Base-by-base conservation (phyloP, 2,888 invertebrate genomes). In the Artemia sinica region DNA sequence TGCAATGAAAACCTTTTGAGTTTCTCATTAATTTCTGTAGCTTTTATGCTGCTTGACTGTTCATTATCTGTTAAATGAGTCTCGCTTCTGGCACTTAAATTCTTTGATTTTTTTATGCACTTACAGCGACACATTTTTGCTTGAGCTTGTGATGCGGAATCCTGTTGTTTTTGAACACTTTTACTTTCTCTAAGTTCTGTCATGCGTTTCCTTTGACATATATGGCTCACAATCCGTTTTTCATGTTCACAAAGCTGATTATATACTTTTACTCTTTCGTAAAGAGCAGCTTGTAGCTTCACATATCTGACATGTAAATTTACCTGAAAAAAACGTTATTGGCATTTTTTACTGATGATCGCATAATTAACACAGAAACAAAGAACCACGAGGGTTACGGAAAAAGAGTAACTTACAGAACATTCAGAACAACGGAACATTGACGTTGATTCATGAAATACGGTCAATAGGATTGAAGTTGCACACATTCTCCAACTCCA, bases 251-350 rank as follows among this genome's bases (percentile, higher is more conserved):
- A 73, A 12, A 74, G 69, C 66, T 72, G 71, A 58, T 74, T 72
- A 49, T 73, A 71, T 69, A 74, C 73, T 50, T 58, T 52, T 28
- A 91, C 85, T 78, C 91, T 91, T 66, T 84, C 84, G 77, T 92
- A 90, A 48, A 93, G 80, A 51, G 87, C 82, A 74, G 89, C 83
- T 79, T 92, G 91, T 50, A 95, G 81, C 75, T 90, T 90, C 72
- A 95, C 89, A 76, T 91, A 91, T 71, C 93, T 85, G 83, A 93
- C 89, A 77, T 95, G 92, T 0, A 96, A 82, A 75, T 93, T 91
- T 58, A 94, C 85, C 85, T 85, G 63, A 18, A 58, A 58, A 58
- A 41, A 41, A 41, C 41, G 41, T 41, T 41, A 41, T 41, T 41
- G 3, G 41, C 41, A 41, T 41, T 41, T 41, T 41, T 41, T 41